Evolutionary conservation across 2,797 vertebrate species (phyloP).

Genomic region (Nasua narica): DNA sequence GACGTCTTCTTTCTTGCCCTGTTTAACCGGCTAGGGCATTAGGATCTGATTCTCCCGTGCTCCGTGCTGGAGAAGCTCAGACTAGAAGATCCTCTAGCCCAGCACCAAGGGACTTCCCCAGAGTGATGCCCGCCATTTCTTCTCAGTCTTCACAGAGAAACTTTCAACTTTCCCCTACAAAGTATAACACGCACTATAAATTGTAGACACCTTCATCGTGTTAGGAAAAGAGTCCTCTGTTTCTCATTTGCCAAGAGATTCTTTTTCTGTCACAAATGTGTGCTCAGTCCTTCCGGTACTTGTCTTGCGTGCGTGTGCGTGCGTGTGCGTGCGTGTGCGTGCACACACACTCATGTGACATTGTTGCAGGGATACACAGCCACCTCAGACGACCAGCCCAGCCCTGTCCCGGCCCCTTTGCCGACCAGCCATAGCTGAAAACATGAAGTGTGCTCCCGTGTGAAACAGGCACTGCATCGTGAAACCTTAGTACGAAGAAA

Average conservation of each 20-base stretch:
- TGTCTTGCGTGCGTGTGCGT: not conserved
- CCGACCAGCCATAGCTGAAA: not conserved
- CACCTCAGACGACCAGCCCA: not conserved
- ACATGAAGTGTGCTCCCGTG: not conserved
- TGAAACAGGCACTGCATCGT: not conserved
- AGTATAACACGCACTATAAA: not conserved
- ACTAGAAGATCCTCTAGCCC: not conserved
- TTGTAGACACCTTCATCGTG: not conserved
- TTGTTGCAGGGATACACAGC: not conserved
- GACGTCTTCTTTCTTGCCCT: not conserved
- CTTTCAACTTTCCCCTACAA: not conserved
- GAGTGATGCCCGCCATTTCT: not conserved
- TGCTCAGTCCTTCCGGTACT: not conserved
- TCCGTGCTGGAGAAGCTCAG: not conserved
- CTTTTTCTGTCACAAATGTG: not conserved
- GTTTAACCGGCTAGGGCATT: not conserved
- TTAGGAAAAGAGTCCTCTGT: not conserved
- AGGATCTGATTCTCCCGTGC: not conserved
- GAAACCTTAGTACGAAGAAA: too few species aligned
- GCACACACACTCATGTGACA: not conserved
- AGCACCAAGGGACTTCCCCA: too few species aligned
- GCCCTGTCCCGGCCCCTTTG: not conserved
- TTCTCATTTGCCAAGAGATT: not conserved
- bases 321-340: fast-evolving
- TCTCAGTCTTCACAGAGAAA: not conserved